Conservation (phyloP, 2,888 invertebrate species). For the Unio delphinus region DNA sequence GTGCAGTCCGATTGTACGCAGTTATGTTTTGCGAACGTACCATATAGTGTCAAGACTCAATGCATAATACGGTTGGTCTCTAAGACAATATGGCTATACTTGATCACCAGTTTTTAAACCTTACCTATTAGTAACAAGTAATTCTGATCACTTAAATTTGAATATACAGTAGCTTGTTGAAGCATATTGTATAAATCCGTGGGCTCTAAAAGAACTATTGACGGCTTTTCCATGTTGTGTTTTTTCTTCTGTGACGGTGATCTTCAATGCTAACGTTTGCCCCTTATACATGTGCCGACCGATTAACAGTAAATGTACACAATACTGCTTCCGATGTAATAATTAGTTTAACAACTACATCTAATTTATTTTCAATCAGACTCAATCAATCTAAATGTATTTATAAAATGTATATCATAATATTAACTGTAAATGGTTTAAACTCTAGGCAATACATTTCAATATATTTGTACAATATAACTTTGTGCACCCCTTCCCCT, state of each 20-base stretch:
- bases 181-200: slow-evolving; percentile 68
- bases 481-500: no score
- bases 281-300: slow-evolving; percentile 7
- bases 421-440: no score
- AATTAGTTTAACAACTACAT: background rate
- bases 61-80: no score
- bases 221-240: slow-evolving; percentile 45
- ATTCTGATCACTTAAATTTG: slow-evolving; percentile 63
- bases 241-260: slow-evolving; percentile 1
- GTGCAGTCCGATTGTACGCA: no score
- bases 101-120: slow-evolving; percentile 1
- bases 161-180: slow-evolving; percentile 61
- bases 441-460: no score
- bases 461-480: no score
- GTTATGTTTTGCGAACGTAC: no score
- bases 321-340: slow-evolving; percentile 14
- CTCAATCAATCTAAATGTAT: background rate
- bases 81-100: background rate
- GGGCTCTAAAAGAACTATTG: slow-evolving; percentile 60
- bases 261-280: slow-evolving; percentile 3
- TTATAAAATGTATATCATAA: no score
- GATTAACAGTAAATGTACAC: slow-evolving; percentile 23
- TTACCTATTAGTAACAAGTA: slow-evolving; percentile 64
- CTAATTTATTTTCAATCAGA: background rate
- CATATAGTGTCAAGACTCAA: no score